Evolutionary conservation across 2,113 vertebrate genomes (phyloP).

Genomic region (Dipodomys spectabilis): DNA sequence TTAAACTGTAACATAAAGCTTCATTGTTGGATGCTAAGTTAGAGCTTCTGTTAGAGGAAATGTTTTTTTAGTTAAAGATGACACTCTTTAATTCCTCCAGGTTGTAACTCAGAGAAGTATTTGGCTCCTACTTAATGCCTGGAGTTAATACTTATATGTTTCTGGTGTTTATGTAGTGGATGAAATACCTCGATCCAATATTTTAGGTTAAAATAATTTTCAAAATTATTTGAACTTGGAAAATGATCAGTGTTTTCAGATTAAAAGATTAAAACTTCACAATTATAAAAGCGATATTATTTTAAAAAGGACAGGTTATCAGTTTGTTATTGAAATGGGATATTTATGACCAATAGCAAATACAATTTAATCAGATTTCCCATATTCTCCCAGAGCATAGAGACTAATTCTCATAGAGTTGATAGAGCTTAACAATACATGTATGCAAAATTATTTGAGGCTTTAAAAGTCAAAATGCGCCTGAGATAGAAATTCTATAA

Average conservation of each 20-base stretch:
- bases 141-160: not conserved
- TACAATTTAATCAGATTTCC: not conserved
- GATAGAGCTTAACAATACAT: not conserved
- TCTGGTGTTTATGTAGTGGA: not conserved
- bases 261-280: not conserved
- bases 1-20: not conserved
- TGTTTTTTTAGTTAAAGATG: not conserved
- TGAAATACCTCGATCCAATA: not conserved
- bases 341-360: not conserved
- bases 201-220: not conserved
- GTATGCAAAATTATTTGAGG: slow-evolving; percentile 10
- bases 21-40: not conserved
- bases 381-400: not conserved
- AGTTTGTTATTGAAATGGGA: not conserved
- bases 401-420: not conserved
- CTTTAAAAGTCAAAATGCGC: not conserved
- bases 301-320: not conserved
- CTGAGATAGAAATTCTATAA: not conserved
- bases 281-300: not conserved
- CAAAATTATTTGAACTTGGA: not conserved
- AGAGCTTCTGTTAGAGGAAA: not conserved
- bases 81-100: not conserved
- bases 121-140: not conserved
- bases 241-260: not conserved
- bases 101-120: not conserved